These are phyloP conservation scores for Pampus argenteus DNA, from an alignment of 2,797 vertebrate genomes.

Conservation along the genomic window DNA sequence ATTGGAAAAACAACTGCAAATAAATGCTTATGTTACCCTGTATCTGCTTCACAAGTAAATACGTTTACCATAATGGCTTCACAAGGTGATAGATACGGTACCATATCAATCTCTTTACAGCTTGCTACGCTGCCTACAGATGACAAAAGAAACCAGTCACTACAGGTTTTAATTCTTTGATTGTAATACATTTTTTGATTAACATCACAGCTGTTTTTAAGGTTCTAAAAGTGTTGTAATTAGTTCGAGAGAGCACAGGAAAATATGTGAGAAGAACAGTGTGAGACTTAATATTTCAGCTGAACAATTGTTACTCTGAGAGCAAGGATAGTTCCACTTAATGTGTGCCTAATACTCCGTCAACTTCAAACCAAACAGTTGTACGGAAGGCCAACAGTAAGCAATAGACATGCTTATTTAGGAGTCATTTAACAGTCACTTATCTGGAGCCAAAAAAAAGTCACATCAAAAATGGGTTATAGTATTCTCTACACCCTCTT, in stretches of 20 bases:
- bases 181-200: background rate
- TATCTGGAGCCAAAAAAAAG: conserved; percentile 73
- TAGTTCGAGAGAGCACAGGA: conserved; percentile 35
- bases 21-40: too few species aligned
- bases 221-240: conserved; percentile 50
- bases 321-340: conserved; percentile 63
- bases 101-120: background rate
- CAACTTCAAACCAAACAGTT: conserved; percentile 74
- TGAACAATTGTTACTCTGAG: conserved; percentile 52
- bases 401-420: conserved; percentile 88
- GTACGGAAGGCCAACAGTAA: conserved; percentile 77
- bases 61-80: background rate
- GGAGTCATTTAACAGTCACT: conserved; percentile 76
- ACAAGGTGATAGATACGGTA: background rate
- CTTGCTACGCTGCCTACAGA: background rate
- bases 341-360: conserved; percentile 65
- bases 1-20: too few species aligned
- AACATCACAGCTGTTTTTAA: conserved; percentile 7
- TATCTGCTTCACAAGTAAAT: background rate
- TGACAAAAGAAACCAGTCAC: background rate
- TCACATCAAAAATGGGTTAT: conserved; percentile 64
- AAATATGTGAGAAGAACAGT: conserved; percentile 51
- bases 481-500: conserved; percentile 60
- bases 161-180: conserved; percentile 3
- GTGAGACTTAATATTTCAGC: conserved; percentile 53